A percentile compares a stretch with the other conserved stretches of the same genome.
Conservation (phyloP, 2,888 invertebrate species). For the Diarsia mendica region DNA sequence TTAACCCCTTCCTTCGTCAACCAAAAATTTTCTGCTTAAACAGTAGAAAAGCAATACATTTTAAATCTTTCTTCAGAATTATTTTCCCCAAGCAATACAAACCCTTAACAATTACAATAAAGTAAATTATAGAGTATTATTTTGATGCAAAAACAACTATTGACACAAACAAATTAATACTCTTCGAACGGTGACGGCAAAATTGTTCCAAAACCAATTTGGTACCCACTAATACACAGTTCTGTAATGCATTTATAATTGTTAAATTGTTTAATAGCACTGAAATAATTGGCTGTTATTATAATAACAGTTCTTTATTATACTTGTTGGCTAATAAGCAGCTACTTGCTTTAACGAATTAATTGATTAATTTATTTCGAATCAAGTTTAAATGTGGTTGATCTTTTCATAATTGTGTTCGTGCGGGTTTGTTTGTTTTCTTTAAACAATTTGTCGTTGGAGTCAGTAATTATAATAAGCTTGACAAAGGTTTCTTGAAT, state of each 20-base stretch:
- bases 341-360: constrained; percentile 11
- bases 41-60: not conserved
- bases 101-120: not conserved
- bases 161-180: constrained; percentile 20
- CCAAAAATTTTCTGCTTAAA: no score
- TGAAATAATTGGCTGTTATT: constrained; percentile 45
- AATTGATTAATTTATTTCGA: constrained; percentile 44
- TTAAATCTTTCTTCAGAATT: not conserved
- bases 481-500: not conserved
- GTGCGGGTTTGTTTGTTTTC: not conserved
- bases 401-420: not conserved
- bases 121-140: constrained; percentile 7
- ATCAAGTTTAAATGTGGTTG: constrained; percentile 19
- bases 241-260: constrained; percentile 67
- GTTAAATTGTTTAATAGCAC: constrained; percentile 66
- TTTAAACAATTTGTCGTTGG: not conserved
- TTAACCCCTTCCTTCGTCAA: not conserved
- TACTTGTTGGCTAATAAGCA: constrained; percentile 26
- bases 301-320: constrained; percentile 46
- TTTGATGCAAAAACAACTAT: constrained; percentile 28
- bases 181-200: constrained; percentile 34
- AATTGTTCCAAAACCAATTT: constrained; percentile 45
- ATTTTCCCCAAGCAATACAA: not conserved
- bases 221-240: constrained; percentile 35
- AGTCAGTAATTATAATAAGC: not conserved